These are phyloP conservation scores for Arctocebus calabarensis DNA, from an alignment of 2,797 vertebrate species.

Conservation along the genomic window DNA sequence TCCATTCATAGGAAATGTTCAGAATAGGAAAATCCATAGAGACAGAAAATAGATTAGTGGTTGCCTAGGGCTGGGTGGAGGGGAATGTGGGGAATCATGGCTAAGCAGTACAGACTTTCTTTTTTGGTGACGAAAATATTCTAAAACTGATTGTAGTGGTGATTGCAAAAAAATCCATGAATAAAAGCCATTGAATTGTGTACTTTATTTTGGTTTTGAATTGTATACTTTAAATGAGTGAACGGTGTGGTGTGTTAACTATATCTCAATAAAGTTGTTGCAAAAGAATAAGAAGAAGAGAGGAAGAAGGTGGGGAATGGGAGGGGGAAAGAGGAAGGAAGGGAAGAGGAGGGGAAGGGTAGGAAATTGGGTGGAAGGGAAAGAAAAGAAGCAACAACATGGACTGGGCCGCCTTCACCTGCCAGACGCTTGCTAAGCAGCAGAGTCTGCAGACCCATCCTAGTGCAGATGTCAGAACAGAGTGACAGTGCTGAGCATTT, in stretches of 20 bases:
- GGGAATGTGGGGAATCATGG: not conserved
- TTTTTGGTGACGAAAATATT: conserved; percentile 35
- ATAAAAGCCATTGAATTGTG: conserved; percentile 53
- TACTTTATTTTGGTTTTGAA: not conserved
- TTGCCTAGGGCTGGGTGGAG: not conserved
- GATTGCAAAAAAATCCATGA: not conserved
- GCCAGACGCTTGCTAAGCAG: not conserved
- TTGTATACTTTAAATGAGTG: not conserved
- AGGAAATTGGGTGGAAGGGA: not conserved
- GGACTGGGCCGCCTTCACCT: not conserved
- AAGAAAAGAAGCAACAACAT: not conserved
- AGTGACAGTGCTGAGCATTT: not conserved
- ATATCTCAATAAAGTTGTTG: conserved; percentile 42
- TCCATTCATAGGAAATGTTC: not conserved
- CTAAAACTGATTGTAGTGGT: conserved; percentile 20
- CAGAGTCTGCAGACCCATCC: not conserved
- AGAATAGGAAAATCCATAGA: conserved; percentile 2
- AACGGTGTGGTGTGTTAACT: not conserved
- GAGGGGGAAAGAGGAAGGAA: not conserved
- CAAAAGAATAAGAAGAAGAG: not conserved
- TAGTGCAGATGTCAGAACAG: not conserved
- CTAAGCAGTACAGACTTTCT: not conserved
- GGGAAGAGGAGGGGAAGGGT: not conserved
- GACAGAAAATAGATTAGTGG: not conserved
- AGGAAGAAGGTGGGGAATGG: not conserved